Evolutionary conservation across 2,113 vertebrate genomes (phyloP), one percentile per base, ranked within the genome.

Genomic region (Carettochelys insculpta): DNA sequence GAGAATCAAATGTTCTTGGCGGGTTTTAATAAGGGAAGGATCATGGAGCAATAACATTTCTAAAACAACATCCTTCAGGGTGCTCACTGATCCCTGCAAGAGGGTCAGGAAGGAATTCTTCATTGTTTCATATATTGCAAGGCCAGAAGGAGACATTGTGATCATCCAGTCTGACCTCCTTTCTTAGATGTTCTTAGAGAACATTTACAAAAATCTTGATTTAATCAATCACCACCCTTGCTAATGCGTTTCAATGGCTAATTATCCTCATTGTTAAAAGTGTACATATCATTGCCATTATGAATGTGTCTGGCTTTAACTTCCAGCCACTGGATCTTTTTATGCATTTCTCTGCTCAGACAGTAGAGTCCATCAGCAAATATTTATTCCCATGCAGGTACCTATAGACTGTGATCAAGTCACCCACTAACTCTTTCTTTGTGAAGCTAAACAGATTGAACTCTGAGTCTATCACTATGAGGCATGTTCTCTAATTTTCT

Each of bases 1-100:
- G 50, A 52, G 45, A 0, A 0, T 10, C 27, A 12, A 84, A 56
- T 12, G 1, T 19, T 11, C 25, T 1, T 29, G 83, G 71, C 25
- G 87, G 48, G 5, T 51, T 77, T 16, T 87, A 68, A 52, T 43
- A 16, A 20, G 0, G 2, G 3, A 24, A 43, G 34, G 19, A 81
- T 22, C 34, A 45, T 2, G 22, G 47, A 25, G 17, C 6, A 56
- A n/a, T n/a, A 0, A 0, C 14, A 52, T 3, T 14, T n/a, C 5
- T 1, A 4, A 56, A 80, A 88, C 71, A 24, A 27, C 51, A 68
- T 1, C 76, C 54, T 29, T 38, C 34, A 25, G 20, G 8, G 24
- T 27, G 25, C 22, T 27, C 27, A 45, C 22, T 45, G 41, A 45
- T 25, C 71, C 34, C 56, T 14, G 58, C 47, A 94, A 47, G 0